Evolutionary conservation across 1,140 invertebrate species (phyloP).

Genomic region (Euura lappo): DNA sequence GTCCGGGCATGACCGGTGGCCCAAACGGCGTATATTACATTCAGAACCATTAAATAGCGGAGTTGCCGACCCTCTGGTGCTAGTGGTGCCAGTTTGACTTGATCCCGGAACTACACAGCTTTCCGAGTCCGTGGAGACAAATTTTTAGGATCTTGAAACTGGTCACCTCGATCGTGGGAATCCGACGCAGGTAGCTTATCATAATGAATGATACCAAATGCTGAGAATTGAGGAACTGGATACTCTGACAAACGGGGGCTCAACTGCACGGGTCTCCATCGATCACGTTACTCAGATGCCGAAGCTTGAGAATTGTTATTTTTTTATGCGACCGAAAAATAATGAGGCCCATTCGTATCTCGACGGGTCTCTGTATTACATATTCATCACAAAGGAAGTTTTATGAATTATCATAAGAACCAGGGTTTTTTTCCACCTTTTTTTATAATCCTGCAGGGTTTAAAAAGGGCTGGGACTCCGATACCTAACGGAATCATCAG

Average conservation of each 20-base stretch:
- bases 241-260: neutral
- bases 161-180: neutral
- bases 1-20: no score
- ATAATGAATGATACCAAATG: neutral
- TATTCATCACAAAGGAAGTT: neutral
- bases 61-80: no score
- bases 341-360: conserved; percentile 1
- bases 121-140: no score
- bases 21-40: no score
- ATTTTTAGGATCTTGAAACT: neutral
- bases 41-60: no score
- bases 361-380: neutral
- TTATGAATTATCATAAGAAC: neutral
- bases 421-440: neutral
- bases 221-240: neutral
- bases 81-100: no score
- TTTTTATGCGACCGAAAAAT: neutral
- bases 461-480: neutral
- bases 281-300: neutral
- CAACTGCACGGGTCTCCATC: neutral
- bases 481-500: neutral
- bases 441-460: neutral
- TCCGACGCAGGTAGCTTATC: no score
- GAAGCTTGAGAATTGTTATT: neutral
- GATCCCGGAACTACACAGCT: no score